Conservation (phyloP, 2,797 vertebrate genomes). For the Linurgus olivaceus region DNA sequence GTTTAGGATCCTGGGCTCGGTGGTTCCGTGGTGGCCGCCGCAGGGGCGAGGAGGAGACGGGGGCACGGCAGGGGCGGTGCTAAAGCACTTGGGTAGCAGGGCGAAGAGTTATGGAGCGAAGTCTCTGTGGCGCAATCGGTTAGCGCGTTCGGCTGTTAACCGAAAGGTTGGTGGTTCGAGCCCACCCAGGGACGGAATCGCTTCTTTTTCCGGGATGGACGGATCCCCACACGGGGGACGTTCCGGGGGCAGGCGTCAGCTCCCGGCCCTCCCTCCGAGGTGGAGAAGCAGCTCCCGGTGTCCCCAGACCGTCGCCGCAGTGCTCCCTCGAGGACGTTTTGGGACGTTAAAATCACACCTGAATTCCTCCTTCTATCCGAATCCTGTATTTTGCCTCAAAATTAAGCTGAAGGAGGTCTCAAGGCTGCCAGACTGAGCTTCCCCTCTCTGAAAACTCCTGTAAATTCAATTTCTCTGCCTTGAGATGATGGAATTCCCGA, state of each 20-base stretch:
- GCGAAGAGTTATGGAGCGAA: accelerated
- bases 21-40: accelerated
- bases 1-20: accelerated
- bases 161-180: slow-evolving; percentile 80
- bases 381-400: neutral
- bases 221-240: no score
- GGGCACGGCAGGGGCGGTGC: accelerated
- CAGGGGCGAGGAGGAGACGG: accelerated
- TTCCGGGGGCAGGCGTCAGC: no score
- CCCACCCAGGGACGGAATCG: slow-evolving; percentile 82
- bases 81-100: accelerated
- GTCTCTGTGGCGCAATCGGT: slow-evolving; percentile 77
- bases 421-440: neutral
- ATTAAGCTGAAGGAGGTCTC: no score
- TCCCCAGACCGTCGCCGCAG: accelerated
- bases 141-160: slow-evolving; percentile 80
- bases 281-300: neutral
- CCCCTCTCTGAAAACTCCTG: no score
- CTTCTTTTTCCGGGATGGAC: no score
- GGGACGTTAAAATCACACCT: accelerated
- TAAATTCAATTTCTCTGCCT: neutral
- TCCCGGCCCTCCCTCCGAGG: neutral
- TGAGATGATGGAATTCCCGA: neutral
- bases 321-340: accelerated
- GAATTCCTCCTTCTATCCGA: neutral